Conservation (phyloP, 1,140 invertebrate genomes). For the Pteromalus puparum region DNA sequence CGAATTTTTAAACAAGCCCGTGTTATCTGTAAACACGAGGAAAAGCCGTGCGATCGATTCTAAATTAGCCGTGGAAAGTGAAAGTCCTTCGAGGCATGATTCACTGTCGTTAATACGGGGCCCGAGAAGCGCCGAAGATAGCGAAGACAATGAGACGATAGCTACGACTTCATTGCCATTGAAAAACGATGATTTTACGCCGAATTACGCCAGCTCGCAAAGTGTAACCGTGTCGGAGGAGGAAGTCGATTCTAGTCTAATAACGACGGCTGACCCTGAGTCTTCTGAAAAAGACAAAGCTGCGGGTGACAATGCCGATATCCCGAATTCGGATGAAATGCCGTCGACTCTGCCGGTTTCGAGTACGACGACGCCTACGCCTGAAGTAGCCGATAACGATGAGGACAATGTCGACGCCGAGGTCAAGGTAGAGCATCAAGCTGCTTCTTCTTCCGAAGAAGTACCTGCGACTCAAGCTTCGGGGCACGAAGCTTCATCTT, state of each 20-base stretch:
- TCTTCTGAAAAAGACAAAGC: background rate
- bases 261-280: background rate
- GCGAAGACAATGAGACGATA: background rate
- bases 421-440: background rate
- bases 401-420: too few species aligned
- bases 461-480: background rate
- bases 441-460: background rate
- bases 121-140: background rate
- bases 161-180: background rate
- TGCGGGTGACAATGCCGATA: background rate
- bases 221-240: background rate
- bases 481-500: too few species aligned
- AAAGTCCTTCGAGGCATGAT: background rate
- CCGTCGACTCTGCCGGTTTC: background rate
- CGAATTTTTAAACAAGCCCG: background rate
- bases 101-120: background rate
- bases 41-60: background rate
- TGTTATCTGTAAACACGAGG: background rate
- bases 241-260: background rate
- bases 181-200: background rate
- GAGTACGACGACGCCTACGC: background rate
- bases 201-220: background rate
- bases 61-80: conserved; percentile 1
- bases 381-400: background rate
- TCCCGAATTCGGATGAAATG: background rate